Conservation (phyloP, 2,113 vertebrate species). For the Casuarius casuarius region DNA sequence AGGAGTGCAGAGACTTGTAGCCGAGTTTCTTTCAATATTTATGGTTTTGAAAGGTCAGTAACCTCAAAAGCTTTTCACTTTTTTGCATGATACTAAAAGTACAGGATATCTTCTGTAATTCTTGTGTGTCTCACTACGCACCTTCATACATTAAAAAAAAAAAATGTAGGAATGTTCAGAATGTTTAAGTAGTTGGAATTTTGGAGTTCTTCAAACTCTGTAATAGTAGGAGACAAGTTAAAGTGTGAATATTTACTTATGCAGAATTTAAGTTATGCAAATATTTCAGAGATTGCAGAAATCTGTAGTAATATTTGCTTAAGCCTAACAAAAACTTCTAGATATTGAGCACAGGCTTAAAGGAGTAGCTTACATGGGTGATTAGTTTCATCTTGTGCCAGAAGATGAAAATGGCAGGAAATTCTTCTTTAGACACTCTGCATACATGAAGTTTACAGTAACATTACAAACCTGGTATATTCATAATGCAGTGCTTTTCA, state of each 20-base stretch:
- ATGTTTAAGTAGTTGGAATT: constrained; percentile 1
- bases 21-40: not conserved
- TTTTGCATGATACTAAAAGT: not conserved
- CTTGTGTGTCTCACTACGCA: not conserved
- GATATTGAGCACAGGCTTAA: constrained; percentile 4
- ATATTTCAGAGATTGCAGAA: not conserved
- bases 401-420: not conserved
- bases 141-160: not conserved
- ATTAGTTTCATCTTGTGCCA: not conserved
- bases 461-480: fast-evolving
- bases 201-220: not conserved
- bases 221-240: not conserved
- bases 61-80: not conserved
- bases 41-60: not conserved
- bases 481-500: not conserved
- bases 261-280: constrained; percentile 13
- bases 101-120: not conserved
- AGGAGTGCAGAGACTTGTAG: not conserved
- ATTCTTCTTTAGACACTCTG: not conserved
- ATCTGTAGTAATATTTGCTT: constrained; percentile 30
- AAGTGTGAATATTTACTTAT: constrained; percentile 44
- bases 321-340: constrained; percentile 6
- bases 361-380: not conserved
- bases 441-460: not conserved
- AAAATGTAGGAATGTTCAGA: not conserved